Evolutionary conservation across 2,797 vertebrate genomes (phyloP).

Genomic region (Lemur catta): DNA sequence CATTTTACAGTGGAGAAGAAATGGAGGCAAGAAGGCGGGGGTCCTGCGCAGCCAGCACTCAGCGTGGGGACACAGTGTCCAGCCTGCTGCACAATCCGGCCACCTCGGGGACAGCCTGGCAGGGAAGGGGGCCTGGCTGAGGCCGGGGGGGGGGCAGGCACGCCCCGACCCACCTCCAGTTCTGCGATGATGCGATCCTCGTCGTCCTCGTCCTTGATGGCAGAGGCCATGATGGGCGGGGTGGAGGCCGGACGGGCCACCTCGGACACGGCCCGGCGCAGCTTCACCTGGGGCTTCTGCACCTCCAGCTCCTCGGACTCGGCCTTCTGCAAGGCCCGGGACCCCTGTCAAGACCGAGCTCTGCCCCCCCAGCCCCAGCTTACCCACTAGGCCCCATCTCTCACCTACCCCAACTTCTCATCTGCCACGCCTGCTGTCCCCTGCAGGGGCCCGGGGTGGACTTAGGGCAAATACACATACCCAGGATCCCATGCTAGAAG

Average conservation of each 20-base stretch:
- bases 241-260: slow-evolving; percentile 94
- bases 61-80: background rate
- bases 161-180: slow-evolving; percentile 88
- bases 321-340: slow-evolving; percentile 85
- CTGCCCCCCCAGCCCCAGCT: background rate
- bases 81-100: background rate
- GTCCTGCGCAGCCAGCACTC: background rate
- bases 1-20: background rate
- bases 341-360: background rate
- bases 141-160: background rate
- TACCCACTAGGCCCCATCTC: background rate
- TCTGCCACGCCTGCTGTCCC: background rate
- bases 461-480: background rate
- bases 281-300: slow-evolving; percentile 94
- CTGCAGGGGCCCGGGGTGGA: background rate
- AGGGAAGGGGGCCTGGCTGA: background rate
- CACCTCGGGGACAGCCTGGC: background rate
- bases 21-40: background rate
- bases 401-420: background rate
- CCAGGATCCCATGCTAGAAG: background rate
- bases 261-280: slow-evolving; percentile 92
- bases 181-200: slow-evolving; percentile 92
- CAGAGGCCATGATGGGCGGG: slow-evolving; percentile 92
- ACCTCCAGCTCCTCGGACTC: slow-evolving; percentile 94
- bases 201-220: slow-evolving; percentile 91